Conservation (phyloP, 2,113 vertebrate species). For the Saccopteryx leptura region DNA sequence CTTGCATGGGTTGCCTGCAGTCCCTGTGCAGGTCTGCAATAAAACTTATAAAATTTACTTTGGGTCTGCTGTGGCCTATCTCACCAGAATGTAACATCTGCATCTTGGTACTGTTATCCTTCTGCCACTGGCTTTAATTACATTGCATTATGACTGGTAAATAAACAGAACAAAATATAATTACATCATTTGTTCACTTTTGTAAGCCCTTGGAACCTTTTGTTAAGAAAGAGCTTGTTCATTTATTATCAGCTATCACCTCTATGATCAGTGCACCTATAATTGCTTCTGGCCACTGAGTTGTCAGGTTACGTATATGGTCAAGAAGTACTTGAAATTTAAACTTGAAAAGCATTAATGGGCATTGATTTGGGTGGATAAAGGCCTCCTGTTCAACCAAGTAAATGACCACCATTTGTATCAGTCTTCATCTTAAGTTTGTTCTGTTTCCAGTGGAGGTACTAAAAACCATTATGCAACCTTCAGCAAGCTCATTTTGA, state of each 20-base stretch:
- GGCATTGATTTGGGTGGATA: neutral
- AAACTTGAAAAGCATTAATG: neutral
- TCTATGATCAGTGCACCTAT: neutral
- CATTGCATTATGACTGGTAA: conserved; percentile 63
- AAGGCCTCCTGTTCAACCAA: neutral
- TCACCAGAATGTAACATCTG: no score
- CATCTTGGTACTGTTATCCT: conserved; percentile 57
- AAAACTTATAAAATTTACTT: no score
- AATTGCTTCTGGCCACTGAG: conserved; percentile 10
- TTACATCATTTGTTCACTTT: conserved; percentile 72
- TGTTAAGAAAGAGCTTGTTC: no score
- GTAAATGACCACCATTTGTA: neutral
- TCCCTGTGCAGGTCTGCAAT: no score
- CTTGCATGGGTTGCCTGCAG: no score
- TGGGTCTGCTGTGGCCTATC: no score
- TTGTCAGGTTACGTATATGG: neutral
- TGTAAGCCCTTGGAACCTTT: neutral
- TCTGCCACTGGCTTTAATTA: conserved; percentile 67
- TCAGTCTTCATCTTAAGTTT: neutral
- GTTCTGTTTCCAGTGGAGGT: neutral
- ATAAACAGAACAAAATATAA: conserved; percentile 76
- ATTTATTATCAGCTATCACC: neutral
- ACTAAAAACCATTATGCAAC: neutral
- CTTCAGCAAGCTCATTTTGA: conserved; percentile 9
- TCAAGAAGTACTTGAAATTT: neutral